Base-by-base conservation (phyloP, 2,797 vertebrate species). In the Sebastes iracundus region DNA sequence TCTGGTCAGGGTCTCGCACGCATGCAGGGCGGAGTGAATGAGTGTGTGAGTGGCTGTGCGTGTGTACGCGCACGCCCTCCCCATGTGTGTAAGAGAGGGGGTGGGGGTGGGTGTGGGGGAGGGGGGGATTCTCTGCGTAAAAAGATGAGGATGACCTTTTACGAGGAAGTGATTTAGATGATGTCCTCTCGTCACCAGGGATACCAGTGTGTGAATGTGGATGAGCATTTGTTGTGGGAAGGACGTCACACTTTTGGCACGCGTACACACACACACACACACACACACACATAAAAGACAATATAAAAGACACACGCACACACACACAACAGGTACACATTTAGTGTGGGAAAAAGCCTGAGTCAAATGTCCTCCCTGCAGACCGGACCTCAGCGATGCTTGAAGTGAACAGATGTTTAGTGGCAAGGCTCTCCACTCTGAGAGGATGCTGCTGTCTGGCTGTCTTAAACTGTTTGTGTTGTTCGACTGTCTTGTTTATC, bases 81-180 rank as follows among this genome's bases (percentile, higher is more conserved):
- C 20, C 8, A 10, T n/a, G 80, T 73, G 74, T 77, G 71, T 52
- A 59, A 16, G 49, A 12, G 38, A 10, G 66, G 16, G 4, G 63
- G 23, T 14, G 52, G 14, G 5, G 28, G 52, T 23, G 30, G 13
- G 9, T 5, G 33, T 13, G 33, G 33, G 11, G 63, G 60, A 46
- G 52, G 23, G 38, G 13, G 53, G 35, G n/a, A 32, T 72, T 74
- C 72, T 88, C 35, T 78, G 83, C 65, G 76, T 86, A 83, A 90
- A 87, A 46, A 78, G 85, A 87, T 76, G 85, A 90, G 85, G 84
- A 77, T 94, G 93, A 94, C 94, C 92, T 95, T 94, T 94, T 74
- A 75, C 22, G 77, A 86, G 85, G 90, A 92, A 90, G 80, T 83
- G 89, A 92, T 92, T 93, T 93, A 88, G 92, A 89, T 84, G 74